Conservation (phyloP, 2,797 vertebrate genomes). For the Parauchenoglanis punctatus region DNA sequence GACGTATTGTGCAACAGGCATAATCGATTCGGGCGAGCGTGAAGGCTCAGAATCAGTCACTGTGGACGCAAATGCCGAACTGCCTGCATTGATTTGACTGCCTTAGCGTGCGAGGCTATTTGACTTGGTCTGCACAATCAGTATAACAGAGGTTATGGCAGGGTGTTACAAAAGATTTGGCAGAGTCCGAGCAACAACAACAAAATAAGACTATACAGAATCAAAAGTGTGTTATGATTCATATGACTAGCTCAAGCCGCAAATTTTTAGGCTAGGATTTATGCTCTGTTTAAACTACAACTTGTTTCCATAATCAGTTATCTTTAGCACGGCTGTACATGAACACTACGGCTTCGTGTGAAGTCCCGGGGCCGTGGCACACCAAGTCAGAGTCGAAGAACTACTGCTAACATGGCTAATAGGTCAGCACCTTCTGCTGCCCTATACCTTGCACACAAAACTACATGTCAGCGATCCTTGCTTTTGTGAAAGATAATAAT, state of each 20-base stretch:
- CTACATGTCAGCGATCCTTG: background rate
- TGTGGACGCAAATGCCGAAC: background rate
- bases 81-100: constrained; percentile 12
- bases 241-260: background rate
- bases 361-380: background rate
- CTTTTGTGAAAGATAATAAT: background rate
- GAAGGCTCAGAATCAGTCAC: constrained; percentile 8
- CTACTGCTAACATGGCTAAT: background rate
- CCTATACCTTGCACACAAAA: background rate
- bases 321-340: background rate
- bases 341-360: background rate
- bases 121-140: constrained; percentile 6
- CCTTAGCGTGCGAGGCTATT: background rate
- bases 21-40: constrained; percentile 14
- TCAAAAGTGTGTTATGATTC: background rate
- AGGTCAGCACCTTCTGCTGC: background rate
- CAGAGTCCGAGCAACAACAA: background rate
- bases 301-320: background rate
- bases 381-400: background rate
- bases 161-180: constrained; percentile 12
- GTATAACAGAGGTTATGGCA: constrained; percentile 3
- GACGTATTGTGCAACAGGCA: constrained; percentile 26
- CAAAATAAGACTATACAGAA: background rate
- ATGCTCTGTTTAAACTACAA: background rate
- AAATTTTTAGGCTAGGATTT: background rate